Percentiles rank a stretch among this genome's conserved stretches.
These are phyloP conservation scores for Intellagama lesueurii DNA, from an alignment of 2,797 vertebrate genomes.

Conservation along the genomic window DNA sequence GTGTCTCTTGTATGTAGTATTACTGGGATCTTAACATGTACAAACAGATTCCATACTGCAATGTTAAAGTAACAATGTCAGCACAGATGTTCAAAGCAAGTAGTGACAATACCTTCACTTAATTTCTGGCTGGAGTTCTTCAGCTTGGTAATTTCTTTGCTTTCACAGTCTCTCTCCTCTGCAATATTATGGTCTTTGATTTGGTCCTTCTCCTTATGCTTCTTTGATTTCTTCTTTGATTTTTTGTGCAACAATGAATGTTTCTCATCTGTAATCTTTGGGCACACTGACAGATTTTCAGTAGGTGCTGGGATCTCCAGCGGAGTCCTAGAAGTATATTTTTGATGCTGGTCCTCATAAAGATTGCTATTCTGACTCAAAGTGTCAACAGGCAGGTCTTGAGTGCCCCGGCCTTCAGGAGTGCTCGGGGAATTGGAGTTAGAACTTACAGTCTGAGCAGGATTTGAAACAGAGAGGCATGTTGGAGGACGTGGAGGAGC, in stretches of 20 bases:
- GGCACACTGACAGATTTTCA: slow-evolving; percentile 44
- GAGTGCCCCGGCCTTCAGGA: slow-evolving; percentile 87
- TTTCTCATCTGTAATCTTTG: slow-evolving; percentile 53
- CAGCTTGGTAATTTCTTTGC: slow-evolving; percentile 64
- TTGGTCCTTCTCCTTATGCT: slow-evolving; percentile 84
- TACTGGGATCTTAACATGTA: background rate
- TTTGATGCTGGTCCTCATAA: slow-evolving; percentile 84
- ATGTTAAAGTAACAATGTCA: background rate
- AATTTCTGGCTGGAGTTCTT: slow-evolving; percentile 52
- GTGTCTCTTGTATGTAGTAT: background rate
- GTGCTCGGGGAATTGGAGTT: slow-evolving; percentile 90
- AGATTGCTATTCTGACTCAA: slow-evolving; percentile 76
- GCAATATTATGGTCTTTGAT: slow-evolving; percentile 59
- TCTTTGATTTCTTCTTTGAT: slow-evolving; percentile 87
- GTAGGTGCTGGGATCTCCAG: slow-evolving; percentile 56
- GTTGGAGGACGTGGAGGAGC: slow-evolving; percentile 75
- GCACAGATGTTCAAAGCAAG: slow-evolving; percentile 7
- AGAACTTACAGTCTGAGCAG: slow-evolving; percentile 83
- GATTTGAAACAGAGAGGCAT: slow-evolving; percentile 71
- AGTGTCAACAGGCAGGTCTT: slow-evolving; percentile 86
- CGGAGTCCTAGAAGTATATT: slow-evolving; percentile 75
- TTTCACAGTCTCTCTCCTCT: slow-evolving; percentile 65
- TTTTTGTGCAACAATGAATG: slow-evolving; percentile 77
- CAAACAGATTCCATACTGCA: background rate
- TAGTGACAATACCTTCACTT: slow-evolving; percentile 65